Percentiles rank a stretch among this genome's conserved stretches.
These are phyloP conservation scores for Cryptocephalus moraei DNA, from an alignment of 2,888 invertebrate species.

Conservation along the genomic window DNA sequence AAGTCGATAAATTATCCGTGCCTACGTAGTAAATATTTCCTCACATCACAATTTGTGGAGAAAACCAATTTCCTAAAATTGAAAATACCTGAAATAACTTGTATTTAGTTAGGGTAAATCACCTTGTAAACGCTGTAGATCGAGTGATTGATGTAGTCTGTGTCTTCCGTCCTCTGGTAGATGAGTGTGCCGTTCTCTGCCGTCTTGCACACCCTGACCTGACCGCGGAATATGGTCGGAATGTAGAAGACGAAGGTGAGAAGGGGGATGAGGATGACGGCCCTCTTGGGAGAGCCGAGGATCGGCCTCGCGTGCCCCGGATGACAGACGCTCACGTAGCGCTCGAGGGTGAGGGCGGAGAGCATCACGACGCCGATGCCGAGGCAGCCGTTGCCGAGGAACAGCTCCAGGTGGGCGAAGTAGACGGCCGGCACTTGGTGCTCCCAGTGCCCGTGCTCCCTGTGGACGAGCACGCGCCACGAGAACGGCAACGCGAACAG, in stretches of 20 bases:
- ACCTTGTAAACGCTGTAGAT: slow-evolving; percentile 47
- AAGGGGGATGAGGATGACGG: slow-evolving; percentile 53
- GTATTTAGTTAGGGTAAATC: slow-evolving; percentile 11
- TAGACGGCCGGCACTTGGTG: slow-evolving; percentile 56
- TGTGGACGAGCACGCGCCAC: slow-evolving; percentile 53
- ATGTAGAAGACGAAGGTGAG: slow-evolving; percentile 57
- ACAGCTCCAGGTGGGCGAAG: slow-evolving; percentile 58
- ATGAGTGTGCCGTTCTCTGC: slow-evolving; percentile 41
- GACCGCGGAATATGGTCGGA: slow-evolving; percentile 55
- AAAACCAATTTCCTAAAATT: no score
- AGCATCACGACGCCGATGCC: slow-evolving; percentile 71
- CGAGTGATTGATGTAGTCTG: slow-evolving; percentile 29
- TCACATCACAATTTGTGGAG: no score
- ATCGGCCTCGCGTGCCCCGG: slow-evolving; percentile 57
- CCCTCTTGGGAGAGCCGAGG: slow-evolving; percentile 48
- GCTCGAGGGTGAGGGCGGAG: slow-evolving; percentile 60
- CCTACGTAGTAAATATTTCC: no score
- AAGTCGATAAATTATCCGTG: no score
- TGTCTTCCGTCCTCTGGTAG: slow-evolving; percentile 41
- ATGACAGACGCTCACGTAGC: slow-evolving; percentile 66
- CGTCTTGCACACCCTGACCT: slow-evolving; percentile 39
- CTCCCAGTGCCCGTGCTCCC: slow-evolving; percentile 55
- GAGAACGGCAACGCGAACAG: slow-evolving; percentile 60
- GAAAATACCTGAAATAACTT: no score
- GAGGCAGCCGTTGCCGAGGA: slow-evolving; percentile 60